These are phyloP conservation scores for Crambe crambe DNA, from an alignment of 37 sponge, comb jelly and placozoan species.

Conservation along the genomic window DNA sequence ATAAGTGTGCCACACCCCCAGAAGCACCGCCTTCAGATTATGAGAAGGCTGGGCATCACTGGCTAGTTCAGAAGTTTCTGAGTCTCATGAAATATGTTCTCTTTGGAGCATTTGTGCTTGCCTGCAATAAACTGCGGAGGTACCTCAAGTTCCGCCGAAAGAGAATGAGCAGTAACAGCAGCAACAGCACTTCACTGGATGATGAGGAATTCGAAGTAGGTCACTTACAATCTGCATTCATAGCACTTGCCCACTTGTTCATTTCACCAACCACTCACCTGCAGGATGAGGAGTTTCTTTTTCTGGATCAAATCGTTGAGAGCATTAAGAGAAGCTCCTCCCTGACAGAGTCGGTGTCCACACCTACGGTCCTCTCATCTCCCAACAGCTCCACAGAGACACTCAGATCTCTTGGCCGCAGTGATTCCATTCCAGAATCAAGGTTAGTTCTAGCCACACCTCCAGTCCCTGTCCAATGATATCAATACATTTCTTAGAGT, in stretches of 20 bases:
- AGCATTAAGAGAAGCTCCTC: not conserved
- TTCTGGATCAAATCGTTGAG: not conserved
- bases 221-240: too few relatives aligned
- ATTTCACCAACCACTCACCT: too few relatives aligned
- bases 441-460: not conserved
- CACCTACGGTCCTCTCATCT: not conserved
- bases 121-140: not conserved
- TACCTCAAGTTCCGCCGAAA: not conserved
- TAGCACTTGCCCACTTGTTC: too few relatives aligned
- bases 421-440: not conserved
- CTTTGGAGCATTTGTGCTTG: conserved; percentile 35
- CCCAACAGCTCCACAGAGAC: conserved; percentile 12
- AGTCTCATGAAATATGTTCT: conserved; percentile 10
- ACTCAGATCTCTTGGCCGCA: not conserved
- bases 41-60: conserved; percentile 2
- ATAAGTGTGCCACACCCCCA: not conserved
- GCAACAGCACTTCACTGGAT: not conserved
- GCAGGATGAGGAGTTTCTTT: conserved; percentile 10
- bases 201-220: not conserved
- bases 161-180: not conserved
- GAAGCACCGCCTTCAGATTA: not conserved
- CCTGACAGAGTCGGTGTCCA: not conserved
- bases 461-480: not conserved
- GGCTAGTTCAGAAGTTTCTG: not conserved
- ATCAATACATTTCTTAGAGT: not conserved